Evolutionary conservation across 2,888 invertebrate genomes (phyloP).

Genomic region (Pimpla rufipes): DNA sequence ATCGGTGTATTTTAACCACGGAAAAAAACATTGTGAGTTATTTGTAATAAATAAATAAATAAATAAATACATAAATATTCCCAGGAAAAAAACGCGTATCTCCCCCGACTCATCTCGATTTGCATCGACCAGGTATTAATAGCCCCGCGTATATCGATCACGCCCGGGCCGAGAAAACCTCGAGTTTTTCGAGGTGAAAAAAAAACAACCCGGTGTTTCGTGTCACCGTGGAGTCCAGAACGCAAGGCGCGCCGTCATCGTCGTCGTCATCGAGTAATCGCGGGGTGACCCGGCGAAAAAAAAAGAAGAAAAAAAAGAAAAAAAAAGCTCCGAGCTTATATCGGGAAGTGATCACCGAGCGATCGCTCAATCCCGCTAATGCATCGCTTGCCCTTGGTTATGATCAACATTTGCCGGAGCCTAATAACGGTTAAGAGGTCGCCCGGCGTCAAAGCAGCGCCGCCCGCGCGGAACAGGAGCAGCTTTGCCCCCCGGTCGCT

Average conservation of each 20-base stretch:
- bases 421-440: constrained; percentile 53
- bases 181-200: neutral
- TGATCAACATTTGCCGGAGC: constrained; percentile 46
- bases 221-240: too few relatives aligned
- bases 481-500: constrained; percentile 38
- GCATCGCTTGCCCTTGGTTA: constrained; percentile 31
- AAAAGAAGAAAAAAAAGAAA: too few relatives aligned
- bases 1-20: too few relatives aligned
- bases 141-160: too few relatives aligned
- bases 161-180: neutral
- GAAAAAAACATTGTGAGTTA: too few relatives aligned
- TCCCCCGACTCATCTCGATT: too few relatives aligned
- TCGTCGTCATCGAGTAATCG: neutral
- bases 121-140: too few relatives aligned
- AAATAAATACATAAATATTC: too few relatives aligned
- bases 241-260: constrained; percentile 3
- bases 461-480: constrained; percentile 30
- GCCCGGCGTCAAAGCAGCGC: constrained; percentile 40
- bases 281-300: neutral
- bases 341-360: constrained; percentile 2
- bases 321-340: too few relatives aligned
- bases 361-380: constrained; percentile 60
- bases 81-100: too few relatives aligned
- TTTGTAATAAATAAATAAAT: too few relatives aligned
- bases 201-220: neutral